Evolutionary conservation across 2,113 vertebrate species (phyloP).

Genomic region (Lipophrys pholis): DNA sequence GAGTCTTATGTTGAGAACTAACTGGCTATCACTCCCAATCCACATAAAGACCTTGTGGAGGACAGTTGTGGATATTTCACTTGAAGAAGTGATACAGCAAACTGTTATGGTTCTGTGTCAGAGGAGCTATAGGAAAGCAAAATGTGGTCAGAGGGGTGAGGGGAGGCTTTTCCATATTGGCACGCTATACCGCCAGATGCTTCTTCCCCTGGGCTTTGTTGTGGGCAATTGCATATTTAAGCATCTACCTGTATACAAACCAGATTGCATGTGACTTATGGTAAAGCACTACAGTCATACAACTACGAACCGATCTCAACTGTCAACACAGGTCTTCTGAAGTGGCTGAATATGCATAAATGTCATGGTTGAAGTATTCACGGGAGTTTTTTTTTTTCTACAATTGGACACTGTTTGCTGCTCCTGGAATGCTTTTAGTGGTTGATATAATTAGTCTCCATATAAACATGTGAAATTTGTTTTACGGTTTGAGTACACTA

Average conservation of each 20-base stretch:
- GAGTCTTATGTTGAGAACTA: constrained; percentile 42
- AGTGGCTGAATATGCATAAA: constrained; percentile 14
- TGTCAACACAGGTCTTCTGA: neutral
- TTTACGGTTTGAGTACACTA: constrained; percentile 18
- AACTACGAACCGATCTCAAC: neutral
- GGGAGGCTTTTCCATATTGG: constrained; percentile 63
- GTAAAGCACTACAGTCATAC: neutral
- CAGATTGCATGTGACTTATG: neutral
- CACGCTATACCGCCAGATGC: constrained; percentile 56
- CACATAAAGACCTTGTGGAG: constrained; percentile 63
- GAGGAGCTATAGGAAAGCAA: constrained; percentile 59
- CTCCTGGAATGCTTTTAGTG: constrained; percentile 48
- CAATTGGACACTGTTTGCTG: constrained; percentile 32
- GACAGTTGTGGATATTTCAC: constrained; percentile 51
- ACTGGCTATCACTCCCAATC: constrained; percentile 61
- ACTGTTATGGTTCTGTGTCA: constrained; percentile 56
- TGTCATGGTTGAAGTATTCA: constrained; percentile 17
- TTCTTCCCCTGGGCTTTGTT: constrained; percentile 45
- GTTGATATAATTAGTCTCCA: constrained; percentile 49
- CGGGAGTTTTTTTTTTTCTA: constrained; percentile 30
- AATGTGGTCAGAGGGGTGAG: constrained; percentile 73
- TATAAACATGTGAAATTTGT: constrained; percentile 55
- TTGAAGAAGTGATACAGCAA: constrained; percentile 51
- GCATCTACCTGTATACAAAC: constrained; percentile 38
- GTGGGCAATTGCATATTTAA: constrained; percentile 33